Conservation (phyloP, 2,888 invertebrate species). For the Eurytoma californica region DNA sequence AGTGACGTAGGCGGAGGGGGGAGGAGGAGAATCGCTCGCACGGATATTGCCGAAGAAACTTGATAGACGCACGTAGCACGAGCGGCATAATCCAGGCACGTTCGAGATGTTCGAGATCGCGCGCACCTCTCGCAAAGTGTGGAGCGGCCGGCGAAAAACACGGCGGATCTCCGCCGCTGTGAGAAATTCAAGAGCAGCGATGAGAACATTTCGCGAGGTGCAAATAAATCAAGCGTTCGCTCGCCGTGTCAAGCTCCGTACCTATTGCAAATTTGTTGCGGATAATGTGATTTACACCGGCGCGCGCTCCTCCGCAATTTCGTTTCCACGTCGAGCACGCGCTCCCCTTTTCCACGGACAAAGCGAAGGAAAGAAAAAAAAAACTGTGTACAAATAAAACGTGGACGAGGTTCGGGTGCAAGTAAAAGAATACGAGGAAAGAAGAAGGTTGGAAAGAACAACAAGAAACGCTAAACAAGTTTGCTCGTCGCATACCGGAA, state of each 20-base stretch:
- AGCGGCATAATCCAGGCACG: slow-evolving; percentile 40
- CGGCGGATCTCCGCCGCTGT: not conserved
- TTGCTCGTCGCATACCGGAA: slow-evolving; percentile 11
- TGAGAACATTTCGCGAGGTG: slow-evolving; percentile 34
- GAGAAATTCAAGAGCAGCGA: slow-evolving; percentile 34
- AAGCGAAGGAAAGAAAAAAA: too few species aligned
- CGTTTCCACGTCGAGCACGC: too few species aligned
- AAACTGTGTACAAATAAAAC: too few species aligned
- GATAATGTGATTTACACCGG: slow-evolving; percentile 3
- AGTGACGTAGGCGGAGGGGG: not conserved
- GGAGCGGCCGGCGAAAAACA: not conserved
- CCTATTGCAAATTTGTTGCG: not conserved
- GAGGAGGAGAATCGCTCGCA: slow-evolving; percentile 15
- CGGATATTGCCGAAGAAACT: slow-evolving; percentile 9
- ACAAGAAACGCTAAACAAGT: not conserved
- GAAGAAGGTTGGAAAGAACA: too few species aligned
- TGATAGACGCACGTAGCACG: slow-evolving; percentile 33
- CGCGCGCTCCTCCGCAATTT: too few species aligned
- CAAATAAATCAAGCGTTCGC: slow-evolving; percentile 26
- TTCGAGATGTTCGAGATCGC: slow-evolving; percentile 7
- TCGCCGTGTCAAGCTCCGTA: not conserved
- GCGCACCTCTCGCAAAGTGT: not conserved
- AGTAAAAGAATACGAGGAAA: too few species aligned
- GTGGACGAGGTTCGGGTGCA: too few species aligned
- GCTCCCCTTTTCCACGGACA: too few species aligned